Conservation (phyloP, 2,113 vertebrate genomes). For the Equus quagga region DNA sequence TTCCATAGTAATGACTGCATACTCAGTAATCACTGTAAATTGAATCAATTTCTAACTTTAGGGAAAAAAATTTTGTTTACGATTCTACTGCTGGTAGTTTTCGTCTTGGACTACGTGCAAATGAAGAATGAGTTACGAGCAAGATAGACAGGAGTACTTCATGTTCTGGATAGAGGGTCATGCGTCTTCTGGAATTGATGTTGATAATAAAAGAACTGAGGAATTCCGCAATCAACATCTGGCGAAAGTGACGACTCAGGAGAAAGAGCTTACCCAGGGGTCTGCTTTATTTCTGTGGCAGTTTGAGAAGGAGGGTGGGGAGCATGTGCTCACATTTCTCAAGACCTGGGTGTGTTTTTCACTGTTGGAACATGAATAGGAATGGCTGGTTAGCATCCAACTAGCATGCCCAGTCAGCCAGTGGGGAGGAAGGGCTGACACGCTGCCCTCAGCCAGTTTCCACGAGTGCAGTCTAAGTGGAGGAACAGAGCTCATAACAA, state of each 20-base stretch:
- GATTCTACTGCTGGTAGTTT: background rate
- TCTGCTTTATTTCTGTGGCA: background rate
- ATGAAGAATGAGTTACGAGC: background rate
- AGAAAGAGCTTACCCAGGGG: background rate
- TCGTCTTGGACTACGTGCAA: background rate
- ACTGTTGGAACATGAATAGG: background rate
- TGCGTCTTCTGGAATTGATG: background rate
- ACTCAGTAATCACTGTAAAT: background rate
- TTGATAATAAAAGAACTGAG: background rate
- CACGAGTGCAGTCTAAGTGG: background rate
- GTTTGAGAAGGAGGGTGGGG: background rate
- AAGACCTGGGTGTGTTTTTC: background rate
- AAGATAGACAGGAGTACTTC: background rate
- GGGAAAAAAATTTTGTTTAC: background rate
- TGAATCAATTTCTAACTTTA: background rate
- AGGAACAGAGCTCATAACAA: background rate
- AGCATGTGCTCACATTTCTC: background rate
- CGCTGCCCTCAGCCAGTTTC: background rate
- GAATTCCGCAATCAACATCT: background rate
- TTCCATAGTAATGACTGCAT: background rate
- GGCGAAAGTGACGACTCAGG: background rate
- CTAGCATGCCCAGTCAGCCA: rapidly evolving
- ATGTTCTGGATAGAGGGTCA: background rate
- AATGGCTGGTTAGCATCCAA: background rate
- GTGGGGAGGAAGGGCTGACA: background rate